These are phyloP conservation scores for Sebastes dallii DNA, from an alignment of 2,797 vertebrate genomes.

Conservation along the genomic window DNA sequence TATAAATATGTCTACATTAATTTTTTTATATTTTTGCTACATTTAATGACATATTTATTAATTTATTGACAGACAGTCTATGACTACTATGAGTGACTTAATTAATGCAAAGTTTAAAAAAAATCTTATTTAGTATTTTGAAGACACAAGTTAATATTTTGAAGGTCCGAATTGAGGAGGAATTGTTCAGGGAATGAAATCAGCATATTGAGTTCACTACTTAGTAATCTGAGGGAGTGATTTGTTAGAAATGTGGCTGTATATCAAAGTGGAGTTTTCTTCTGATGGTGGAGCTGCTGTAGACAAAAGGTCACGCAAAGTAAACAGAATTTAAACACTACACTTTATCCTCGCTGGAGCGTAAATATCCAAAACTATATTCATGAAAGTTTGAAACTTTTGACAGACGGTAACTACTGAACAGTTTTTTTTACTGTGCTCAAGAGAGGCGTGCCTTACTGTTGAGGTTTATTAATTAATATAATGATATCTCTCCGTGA, in stretches of 20 bases:
- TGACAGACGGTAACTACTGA: neutral
- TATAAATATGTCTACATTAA: too few species aligned
- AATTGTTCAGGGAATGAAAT: neutral
- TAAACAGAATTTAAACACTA: neutral
- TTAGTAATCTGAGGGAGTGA: neutral
- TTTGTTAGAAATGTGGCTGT: neutral
- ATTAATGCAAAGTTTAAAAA: neutral
- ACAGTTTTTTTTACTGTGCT: neutral
- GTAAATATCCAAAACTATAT: neutral
- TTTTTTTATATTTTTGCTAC: too few species aligned
- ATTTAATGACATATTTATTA: too few species aligned
- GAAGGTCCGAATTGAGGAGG: neutral
- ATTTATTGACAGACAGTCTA: too few species aligned
- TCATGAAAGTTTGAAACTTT: neutral
- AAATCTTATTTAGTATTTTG: neutral
- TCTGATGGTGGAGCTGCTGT: neutral
- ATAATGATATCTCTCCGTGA: neutral
- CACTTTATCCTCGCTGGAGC: neutral
- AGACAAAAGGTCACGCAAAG: neutral
- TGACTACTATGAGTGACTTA: too few species aligned
- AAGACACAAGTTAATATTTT: neutral
- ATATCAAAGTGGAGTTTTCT: neutral
- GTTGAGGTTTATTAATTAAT: neutral
- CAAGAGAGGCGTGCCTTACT: neutral
- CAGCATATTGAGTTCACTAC: neutral